phyloP scores from a whole-genome alignment of 2,113 vertebrate species.

The Bubo bubo region DNA sequence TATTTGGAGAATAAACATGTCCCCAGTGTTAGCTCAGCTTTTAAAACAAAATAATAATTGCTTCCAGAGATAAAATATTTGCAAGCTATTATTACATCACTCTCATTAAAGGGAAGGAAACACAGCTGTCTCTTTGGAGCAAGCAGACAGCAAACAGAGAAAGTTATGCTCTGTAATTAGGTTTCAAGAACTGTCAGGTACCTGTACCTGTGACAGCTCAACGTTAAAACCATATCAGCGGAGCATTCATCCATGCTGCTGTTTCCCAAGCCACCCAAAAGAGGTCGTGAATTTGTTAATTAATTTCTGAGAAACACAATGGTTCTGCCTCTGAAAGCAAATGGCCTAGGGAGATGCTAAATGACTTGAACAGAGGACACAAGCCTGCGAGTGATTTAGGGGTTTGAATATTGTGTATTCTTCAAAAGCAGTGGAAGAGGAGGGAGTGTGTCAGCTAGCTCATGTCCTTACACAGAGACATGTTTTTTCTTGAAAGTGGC shows the following conservation, averaged over 20 bases:
- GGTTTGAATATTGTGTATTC: not conserved
- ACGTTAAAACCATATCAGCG: not conserved
- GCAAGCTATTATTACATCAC: conserved; percentile 33
- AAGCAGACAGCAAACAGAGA: not conserved
- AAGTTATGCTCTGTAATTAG: not conserved
- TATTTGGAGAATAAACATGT: conserved; percentile 13
- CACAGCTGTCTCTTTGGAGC: not conserved
- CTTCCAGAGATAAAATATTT: conserved; percentile 48
- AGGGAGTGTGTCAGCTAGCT: not conserved
- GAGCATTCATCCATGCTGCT: not conserved
- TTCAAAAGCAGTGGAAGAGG: not conserved
- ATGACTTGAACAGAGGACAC: not conserved
- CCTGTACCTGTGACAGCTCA: not conserved
- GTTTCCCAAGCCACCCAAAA: not conserved
- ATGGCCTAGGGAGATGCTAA: not conserved
- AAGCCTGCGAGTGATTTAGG: not conserved
- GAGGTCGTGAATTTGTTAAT: not conserved
- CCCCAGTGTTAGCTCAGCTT: conserved; percentile 31
- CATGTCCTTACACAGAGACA: accelerated
- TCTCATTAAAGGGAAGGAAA: conserved; percentile 13
- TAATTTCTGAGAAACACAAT: not conserved
- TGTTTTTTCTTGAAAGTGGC: not conserved
- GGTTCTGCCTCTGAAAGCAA: not conserved
- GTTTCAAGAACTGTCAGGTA: not conserved
- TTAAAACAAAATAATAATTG: conserved; percentile 52